Conservation (phyloP, 2,888 invertebrate genomes). For the Sphecodes monilicornis region DNA sequence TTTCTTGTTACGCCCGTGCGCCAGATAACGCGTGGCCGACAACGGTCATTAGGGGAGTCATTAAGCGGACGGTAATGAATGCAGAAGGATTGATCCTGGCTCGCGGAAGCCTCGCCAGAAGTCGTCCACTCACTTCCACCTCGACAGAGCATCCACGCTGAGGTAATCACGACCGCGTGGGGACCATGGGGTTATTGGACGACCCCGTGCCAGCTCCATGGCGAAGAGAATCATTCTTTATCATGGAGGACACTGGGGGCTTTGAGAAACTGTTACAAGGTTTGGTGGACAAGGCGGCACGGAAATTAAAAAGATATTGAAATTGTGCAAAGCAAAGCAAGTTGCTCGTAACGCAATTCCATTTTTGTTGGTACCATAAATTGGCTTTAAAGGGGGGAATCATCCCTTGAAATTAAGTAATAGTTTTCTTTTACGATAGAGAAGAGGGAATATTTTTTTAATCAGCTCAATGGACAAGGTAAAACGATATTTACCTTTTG, state of each 20-base stretch:
- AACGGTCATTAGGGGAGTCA: constrained; percentile 70
- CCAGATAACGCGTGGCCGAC: constrained; percentile 66
- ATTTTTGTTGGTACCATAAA: too few species aligned
- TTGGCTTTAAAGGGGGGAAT: too few species aligned
- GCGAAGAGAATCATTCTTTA: constrained; percentile 44
- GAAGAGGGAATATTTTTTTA: too few species aligned
- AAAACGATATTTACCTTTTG: too few species aligned
- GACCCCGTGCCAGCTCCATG: constrained; percentile 1
- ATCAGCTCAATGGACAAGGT: too few species aligned
- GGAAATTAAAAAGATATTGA: too few species aligned
- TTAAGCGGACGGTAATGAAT: constrained; percentile 77
- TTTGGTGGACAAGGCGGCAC: too few species aligned
- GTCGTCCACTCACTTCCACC: constrained; percentile 52
- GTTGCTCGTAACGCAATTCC: not conserved
- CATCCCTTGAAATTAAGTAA: too few species aligned
- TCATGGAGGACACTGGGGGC: not conserved
- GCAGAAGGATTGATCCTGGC: constrained; percentile 68
- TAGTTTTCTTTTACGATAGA: too few species aligned
- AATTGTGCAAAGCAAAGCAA: not conserved
- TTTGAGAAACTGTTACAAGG: not conserved
- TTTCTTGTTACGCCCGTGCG: constrained; percentile 61
- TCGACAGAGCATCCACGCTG: constrained; percentile 37
- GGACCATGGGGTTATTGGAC: constrained; percentile 41
- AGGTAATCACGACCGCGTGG: constrained; percentile 47
- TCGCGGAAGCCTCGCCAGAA: constrained; percentile 25